Evolutionary conservation across 2,888 invertebrate genomes (phyloP), one percentile per base, ranked within the genome.

Genomic region (Mechanitis messenoides): DNA sequence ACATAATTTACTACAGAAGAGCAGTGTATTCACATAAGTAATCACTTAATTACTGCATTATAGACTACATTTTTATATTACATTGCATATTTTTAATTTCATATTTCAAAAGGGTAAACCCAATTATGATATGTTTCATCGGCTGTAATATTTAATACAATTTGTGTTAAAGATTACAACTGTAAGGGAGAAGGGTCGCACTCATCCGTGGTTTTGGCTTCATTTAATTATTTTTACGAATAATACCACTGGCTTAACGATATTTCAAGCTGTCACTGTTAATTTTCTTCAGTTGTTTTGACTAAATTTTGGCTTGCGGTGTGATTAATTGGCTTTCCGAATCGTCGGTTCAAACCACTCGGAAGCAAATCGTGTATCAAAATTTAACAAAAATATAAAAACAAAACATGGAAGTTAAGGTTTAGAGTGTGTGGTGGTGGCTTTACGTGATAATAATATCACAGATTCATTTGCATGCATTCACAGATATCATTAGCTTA

Each of bases 391-490:
- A 80, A 80, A 80, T 1, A 9, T 35, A 31, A 46, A 66, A 66
- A 66, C 50, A 78, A 75, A 80, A 81, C 75, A 83, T 81, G 88
- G 88, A 89, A 88, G 88, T 85, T 72, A 82, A 84, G 89, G 88
- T 90, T 85, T 84, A 87, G 89, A 90, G 89, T 90, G 89, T 90
- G 89, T 90, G 89, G 89, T 90, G 89, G 87, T 88, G 88, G 88
- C 87, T 88, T 87, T 81, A 83, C 78, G 80, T 76, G 80, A 83
- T 74, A 75, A 78, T 72, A 73, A 74, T 77, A 66, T 84, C 87
- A 85, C 87, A 79, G 76, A 81, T 82, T 87, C 86, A 89, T 89
- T 81, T 89, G 88, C 89, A 89, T 90, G 88, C 86, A 80, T 83
- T 84, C 81, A 83, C 87, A 81, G 79, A 74, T 83, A 75, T 73